Conservation (phyloP, 2,888 invertebrate genomes). For the Hartigia nigra region DNA sequence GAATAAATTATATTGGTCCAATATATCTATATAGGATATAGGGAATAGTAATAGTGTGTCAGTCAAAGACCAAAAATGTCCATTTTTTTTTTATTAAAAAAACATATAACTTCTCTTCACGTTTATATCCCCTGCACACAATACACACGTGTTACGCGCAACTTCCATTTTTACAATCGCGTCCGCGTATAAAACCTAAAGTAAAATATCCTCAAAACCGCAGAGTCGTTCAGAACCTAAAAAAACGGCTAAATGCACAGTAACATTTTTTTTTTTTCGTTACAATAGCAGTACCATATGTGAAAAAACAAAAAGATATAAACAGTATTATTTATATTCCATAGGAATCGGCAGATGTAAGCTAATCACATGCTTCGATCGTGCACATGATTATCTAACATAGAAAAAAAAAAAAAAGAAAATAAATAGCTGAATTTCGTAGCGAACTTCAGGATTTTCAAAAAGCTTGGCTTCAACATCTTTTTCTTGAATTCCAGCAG, state of each 20-base stretch:
- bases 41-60: not conserved
- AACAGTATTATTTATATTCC: not conserved
- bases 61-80: not conserved
- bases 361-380: not conserved
- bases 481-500: not conserved
- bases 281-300: not conserved
- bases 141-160: not conserved
- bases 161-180: not conserved
- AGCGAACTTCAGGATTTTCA: not conserved
- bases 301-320: not conserved
- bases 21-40: not conserved
- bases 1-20: not conserved
- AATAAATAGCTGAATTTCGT: not conserved
- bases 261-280: not conserved
- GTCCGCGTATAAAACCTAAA: not conserved
- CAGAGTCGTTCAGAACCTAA: not conserved
- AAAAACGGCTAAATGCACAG: not conserved
- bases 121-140: not conserved
- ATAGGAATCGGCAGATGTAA: not conserved
- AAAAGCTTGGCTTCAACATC: no score
- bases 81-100: not conserved
- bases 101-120: not conserved
- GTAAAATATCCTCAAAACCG: not conserved
- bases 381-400: not conserved
- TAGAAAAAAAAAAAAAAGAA: not conserved